phyloP scores from a whole-genome alignment of 2,797 vertebrate genomes.

The Acanthurus leucopareius region DNA sequence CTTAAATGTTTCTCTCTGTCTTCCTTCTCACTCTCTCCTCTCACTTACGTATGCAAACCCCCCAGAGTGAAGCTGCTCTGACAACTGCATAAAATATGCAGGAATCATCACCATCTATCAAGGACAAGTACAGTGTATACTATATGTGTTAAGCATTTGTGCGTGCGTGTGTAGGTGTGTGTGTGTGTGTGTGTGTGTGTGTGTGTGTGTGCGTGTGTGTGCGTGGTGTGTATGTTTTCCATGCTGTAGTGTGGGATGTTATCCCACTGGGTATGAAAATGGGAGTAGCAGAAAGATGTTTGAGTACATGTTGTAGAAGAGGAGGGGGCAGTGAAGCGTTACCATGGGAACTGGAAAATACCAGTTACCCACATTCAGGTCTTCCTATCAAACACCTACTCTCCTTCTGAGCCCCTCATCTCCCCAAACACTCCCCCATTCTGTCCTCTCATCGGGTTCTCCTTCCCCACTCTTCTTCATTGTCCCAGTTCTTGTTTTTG shows the following conservation, averaged over 20 bases:
- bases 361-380: conserved; percentile 64
- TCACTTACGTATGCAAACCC: conserved; percentile 7
- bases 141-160: conserved; percentile 25
- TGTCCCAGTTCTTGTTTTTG: conserved; percentile 43
- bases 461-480: conserved; percentile 16
- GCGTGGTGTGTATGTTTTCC: conserved; percentile 26
- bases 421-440: conserved; percentile 2
- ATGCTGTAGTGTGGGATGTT: conserved; percentile 33
- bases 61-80: neutral
- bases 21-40: neutral
- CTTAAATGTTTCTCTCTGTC: neutral
- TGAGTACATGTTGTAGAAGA: neutral
- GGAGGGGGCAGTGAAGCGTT: conserved; percentile 65
- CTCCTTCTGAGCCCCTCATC: conserved; percentile 26
- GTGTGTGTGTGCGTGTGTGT: too few species aligned
- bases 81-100: conserved; percentile 45
- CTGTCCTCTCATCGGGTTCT: conserved; percentile 32
- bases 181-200: too few species aligned
- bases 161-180: neutral
- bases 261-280: conserved; percentile 62
- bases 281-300: conserved; percentile 46
- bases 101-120: conserved; percentile 47
- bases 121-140: conserved; percentile 19
- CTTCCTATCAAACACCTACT: conserved; percentile 52
- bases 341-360: conserved; percentile 88